Percentiles rank a stretch among this genome's conserved stretches.
phyloP scores from a whole-genome alignment of 1,140 invertebrate genomes.

The Apis cerana region DNA sequence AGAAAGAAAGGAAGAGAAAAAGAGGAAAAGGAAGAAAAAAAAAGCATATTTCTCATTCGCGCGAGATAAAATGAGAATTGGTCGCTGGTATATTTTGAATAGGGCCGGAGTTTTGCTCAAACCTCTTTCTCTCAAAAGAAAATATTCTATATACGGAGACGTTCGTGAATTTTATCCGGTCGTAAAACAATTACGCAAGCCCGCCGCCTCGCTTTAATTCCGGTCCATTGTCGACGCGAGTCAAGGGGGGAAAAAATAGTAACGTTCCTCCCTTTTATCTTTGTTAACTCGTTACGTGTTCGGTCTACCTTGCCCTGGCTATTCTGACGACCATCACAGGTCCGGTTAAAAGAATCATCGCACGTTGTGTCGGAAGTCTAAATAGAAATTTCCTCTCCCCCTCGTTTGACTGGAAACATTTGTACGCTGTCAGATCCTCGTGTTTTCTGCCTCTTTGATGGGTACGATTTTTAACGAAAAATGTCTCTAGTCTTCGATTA shows the following conservation, averaged over 20 bases:
- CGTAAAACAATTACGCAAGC: constrained; percentile 65
- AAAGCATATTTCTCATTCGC: neutral
- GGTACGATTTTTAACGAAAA: no score
- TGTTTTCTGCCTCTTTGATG: no score
- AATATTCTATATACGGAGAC: constrained; percentile 17
- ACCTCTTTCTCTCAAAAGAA: constrained; percentile 44
- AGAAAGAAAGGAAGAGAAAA: no score
- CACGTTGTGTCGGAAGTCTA: neutral
- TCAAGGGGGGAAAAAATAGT: constrained; percentile 52
- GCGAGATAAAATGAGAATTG: neutral
- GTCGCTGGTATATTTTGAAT: constrained; percentile 23
- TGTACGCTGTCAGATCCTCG: neutral
- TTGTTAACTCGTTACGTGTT: constrained; percentile 57
- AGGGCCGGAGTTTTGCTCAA: constrained; percentile 8
- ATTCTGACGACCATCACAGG: neutral
- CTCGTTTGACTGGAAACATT: constrained; percentile 14
- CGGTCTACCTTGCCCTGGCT: neutral
- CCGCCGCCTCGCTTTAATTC: constrained; percentile 60
- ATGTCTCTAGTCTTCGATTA: no score
- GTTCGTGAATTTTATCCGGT: constrained; percentile 62
- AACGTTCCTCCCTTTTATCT: constrained; percentile 50
- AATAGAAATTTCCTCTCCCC: constrained; percentile 29
- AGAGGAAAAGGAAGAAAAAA: neutral
- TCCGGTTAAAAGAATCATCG: constrained; percentile 12
- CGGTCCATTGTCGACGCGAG: constrained; percentile 56